These are phyloP conservation scores for Gallinago jamesoni DNA, from an alignment of 2,113 vertebrate genomes.

Conservation along the genomic window DNA sequence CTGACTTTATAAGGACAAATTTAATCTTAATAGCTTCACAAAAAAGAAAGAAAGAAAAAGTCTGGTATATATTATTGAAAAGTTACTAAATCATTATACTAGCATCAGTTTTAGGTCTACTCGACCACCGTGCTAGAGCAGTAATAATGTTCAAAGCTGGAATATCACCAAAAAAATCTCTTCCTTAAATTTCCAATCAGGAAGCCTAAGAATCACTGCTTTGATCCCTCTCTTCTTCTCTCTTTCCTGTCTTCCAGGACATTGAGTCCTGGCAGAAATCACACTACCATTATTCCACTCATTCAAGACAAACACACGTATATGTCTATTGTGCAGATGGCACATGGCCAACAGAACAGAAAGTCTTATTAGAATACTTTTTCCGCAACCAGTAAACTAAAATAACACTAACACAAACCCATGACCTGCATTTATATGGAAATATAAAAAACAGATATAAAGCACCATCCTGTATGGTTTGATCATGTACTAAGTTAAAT, in stretches of 20 bases:
- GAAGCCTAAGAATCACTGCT: neutral
- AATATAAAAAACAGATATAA: neutral
- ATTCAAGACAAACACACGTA: neutral
- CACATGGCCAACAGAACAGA: neutral
- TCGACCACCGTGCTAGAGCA: neutral
- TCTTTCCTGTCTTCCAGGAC: neutral
- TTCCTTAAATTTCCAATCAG: neutral
- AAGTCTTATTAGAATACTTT: neutral
- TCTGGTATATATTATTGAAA: neutral
- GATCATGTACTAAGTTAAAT: neutral
- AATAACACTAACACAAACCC: neutral
- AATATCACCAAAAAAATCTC: neutral
- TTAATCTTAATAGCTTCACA: neutral
- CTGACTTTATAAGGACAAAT: neutral
- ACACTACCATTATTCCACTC: neutral
- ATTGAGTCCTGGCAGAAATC: neutral
- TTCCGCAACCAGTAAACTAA: neutral
- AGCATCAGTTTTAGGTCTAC: neutral
- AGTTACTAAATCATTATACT: neutral
- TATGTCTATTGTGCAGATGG: neutral
- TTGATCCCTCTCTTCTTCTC: neutral
- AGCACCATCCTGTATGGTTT: neutral
- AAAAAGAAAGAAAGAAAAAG: neutral
- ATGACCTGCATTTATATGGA: neutral
- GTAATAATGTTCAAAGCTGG: neutral